Base-by-base conservation (phyloP, 1,140 invertebrate genomes). In the Dinoponera quadriceps region DNA sequence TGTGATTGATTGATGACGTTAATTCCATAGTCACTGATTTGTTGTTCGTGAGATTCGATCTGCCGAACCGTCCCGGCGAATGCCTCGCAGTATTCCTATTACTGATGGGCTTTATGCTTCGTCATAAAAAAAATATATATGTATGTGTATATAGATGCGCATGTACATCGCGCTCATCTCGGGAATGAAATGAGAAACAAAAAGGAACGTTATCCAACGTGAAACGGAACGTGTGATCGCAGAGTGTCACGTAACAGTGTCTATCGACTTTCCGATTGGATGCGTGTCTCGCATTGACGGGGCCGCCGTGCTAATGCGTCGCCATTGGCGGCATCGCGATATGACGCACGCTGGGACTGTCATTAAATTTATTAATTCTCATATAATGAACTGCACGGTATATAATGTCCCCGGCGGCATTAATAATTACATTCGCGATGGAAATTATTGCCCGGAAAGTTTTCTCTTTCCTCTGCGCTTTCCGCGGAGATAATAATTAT, bases 241-340 rank as follows among this genome's bases (percentile, higher is more conserved):
- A 4, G 38, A 44, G 27, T 80, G 65, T 80, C 65, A 71, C 18
- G 14, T 80, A 48, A 48, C 65, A 83, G 66, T 83, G 65, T 75
- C 86, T 84, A 83, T 85, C 81, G 84, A 82, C 69, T 82, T 82
- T 85, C 82, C 69, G 57, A 88, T 86, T 88, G 84, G 54, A 87
- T 84, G 80, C 80, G 29, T 74, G 49, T 22, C 20, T 68, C 33
- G 27, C 9, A 11, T 20, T 57, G 63, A 78, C 71, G 59, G 22
- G 57, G 25, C 65, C 57, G 44, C 51, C 69, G 14, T 69, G 69
- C 33, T 80, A 80, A 59, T 71, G 65, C 65, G 25, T 71, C 33
- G 25, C 51, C 25, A 71, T n/a, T 3, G 49, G 51, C 25, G 57
- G 33, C 51, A 59, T 25, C 54, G 75, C 51, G 65, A 71, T 69